These are phyloP conservation scores for Emmelina monodactyla DNA, from an alignment of 2,888 invertebrate species.

Conservation along the genomic window DNA sequence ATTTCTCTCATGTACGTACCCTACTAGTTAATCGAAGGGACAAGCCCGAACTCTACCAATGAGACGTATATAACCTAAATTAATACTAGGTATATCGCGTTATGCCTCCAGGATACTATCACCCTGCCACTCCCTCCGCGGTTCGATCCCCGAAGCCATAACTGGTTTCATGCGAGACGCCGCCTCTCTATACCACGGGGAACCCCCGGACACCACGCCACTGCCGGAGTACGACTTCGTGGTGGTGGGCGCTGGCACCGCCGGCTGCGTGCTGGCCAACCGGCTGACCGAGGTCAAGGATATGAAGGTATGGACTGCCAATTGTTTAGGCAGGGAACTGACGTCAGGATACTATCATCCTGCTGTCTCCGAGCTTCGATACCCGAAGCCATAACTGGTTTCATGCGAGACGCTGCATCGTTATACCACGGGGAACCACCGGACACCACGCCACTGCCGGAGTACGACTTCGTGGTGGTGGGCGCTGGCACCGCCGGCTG, in stretches of 20 bases:
- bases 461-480: slow-evolving; percentile 45
- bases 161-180: slow-evolving; percentile 24
- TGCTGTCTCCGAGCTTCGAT: slow-evolving; percentile 20
- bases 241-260: slow-evolving; percentile 45
- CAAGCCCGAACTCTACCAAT: too few relatives aligned
- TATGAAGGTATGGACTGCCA: slow-evolving; percentile 27
- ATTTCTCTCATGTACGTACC: too few relatives aligned
- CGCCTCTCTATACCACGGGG: slow-evolving; percentile 21
- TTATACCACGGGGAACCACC: slow-evolving; percentile 25
- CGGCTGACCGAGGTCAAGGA: slow-evolving; percentile 40
- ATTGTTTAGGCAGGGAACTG: too few relatives aligned
- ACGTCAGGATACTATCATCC: too few relatives aligned
- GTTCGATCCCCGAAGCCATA: slow-evolving; percentile 23
- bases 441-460: slow-evolving; percentile 19
- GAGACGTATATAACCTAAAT: too few relatives aligned
- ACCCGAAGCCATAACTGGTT: slow-evolving; percentile 24
- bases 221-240: slow-evolving; percentile 37
- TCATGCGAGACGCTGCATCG: slow-evolving; percentile 21
- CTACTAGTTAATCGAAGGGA: too few relatives aligned
- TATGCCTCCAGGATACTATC: too few relatives aligned
- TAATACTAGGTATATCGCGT: too few relatives aligned
- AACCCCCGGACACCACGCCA: slow-evolving; percentile 23
- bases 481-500: slow-evolving; percentile 47
- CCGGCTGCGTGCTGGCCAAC: slow-evolving; percentile 41
- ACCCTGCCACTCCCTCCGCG: too few relatives aligned